Base-by-base conservation (phyloP, 2,797 vertebrate genomes). In the Mormyrops boulengeri region DNA sequence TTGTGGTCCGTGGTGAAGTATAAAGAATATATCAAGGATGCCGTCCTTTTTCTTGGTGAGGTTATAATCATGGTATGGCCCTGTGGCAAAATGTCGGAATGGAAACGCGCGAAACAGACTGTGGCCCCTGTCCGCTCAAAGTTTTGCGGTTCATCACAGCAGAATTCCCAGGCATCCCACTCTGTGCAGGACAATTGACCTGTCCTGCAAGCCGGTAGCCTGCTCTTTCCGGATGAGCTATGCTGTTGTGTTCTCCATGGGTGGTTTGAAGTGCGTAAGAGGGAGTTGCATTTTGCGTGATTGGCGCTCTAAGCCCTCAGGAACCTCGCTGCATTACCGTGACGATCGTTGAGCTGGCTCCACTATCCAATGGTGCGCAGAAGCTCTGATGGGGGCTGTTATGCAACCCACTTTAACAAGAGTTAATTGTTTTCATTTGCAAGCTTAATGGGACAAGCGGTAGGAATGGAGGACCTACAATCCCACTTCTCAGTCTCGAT, bases 341-440 rank as follows among this genome's bases (percentile, higher is more conserved):
- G 77, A 82, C 41, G 77, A 57, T 57, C 12, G 52, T 38, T 38
- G 26, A 87, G 30, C 34, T 34, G 26, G 55, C 34, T 44, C 34
- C 19, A n/a, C 87, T 44, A 47, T 66, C 34, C 57, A 66, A 14
- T 41, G 60, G 22, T 2, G 11, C 3, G 38, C 22, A 7, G 38
- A 30, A 12, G 26, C 47, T 73, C 4, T 30, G 22, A 52, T 73
- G 88, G 41, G 26, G 62, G n/a, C 62, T 19, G 11, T 88, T 77
- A 34, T 26, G 47, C 49, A 88, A 88, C 62, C 47, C n/a, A 30
- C 34, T 73, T 69, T 69, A 88, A 69, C 53, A 49, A 14, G 38
- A 53, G 87, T 91, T 92, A 92, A 90, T 90, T 90, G 91, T 93
- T 91, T 90, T 93, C 80, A 90, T 90, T 89, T 88, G 87, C 90